A percentile compares a stretch with the other conserved stretches of the same genome.
Evolutionary conservation across 2,888 invertebrate genomes (phyloP).

Genomic region (Cartodere bifasciata): DNA sequence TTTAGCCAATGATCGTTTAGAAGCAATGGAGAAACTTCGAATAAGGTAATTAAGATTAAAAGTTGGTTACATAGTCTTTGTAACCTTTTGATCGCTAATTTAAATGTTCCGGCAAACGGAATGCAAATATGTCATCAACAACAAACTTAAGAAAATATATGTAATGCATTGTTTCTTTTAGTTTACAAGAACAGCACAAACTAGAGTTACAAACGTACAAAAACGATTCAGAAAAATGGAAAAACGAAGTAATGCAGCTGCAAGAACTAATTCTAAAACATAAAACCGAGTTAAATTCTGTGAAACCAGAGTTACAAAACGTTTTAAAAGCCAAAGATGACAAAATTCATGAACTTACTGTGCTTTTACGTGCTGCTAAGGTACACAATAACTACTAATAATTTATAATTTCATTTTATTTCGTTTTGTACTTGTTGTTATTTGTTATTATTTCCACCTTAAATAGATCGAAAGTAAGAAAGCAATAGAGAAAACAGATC

Average conservation of each 20-base stretch:
- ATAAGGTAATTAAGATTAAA: slow-evolving; percentile 22
- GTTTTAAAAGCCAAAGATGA: slow-evolving; percentile 33
- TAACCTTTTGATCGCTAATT: too few species aligned
- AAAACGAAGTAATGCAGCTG: slow-evolving; percentile 38
- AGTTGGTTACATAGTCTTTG: too few species aligned
- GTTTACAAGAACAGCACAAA: slow-evolving; percentile 49
- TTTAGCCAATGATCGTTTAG: slow-evolving; percentile 51
- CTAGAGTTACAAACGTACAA: slow-evolving; percentile 51
- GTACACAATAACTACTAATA: slow-evolving; percentile 17
- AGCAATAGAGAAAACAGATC: not conserved
- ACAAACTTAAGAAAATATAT: too few species aligned
- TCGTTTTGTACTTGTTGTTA: not conserved
- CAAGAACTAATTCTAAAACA: slow-evolving; percentile 34
- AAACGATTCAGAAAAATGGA: slow-evolving; percentile 50
- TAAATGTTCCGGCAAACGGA: too few species aligned
- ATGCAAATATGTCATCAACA: too few species aligned
- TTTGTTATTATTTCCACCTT: slow-evolving; percentile 1
- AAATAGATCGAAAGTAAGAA: not conserved
- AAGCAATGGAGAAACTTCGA: slow-evolving; percentile 45
- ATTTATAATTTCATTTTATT: slow-evolving; percentile 2
- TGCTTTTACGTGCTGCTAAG: slow-evolving; percentile 31
- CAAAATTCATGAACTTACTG: slow-evolving; percentile 36
- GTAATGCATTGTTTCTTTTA: too few species aligned
- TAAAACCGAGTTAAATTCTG: slow-evolving; percentile 29
- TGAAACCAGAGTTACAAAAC: slow-evolving; percentile 31